Evolutionary conservation across 2,888 invertebrate genomes (phyloP).

Genomic region (Alsophila aescularia): DNA sequence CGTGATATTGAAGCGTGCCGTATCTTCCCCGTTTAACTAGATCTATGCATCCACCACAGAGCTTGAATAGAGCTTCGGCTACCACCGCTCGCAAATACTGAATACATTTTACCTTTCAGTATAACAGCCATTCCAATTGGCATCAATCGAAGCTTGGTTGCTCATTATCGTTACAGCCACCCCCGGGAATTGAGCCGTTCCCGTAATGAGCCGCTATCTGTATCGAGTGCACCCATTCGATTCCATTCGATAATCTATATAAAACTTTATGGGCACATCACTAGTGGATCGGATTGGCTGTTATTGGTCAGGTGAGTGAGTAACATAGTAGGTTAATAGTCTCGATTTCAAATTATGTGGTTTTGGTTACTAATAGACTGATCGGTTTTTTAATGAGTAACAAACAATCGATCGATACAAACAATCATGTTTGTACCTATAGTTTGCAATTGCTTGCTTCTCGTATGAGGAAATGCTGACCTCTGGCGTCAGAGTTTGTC

Average conservation of each 20-base stretch:
- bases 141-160: slow-evolving; percentile 23
- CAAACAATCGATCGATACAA: too few relatives aligned
- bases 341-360: background rate
- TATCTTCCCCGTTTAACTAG: too few relatives aligned
- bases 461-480: too few relatives aligned
- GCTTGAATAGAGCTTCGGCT: background rate
- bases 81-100: too few relatives aligned
- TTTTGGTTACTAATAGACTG: background rate
- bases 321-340: slow-evolving; percentile 10
- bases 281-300: slow-evolving; percentile 33
- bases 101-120: slow-evolving; percentile 12
- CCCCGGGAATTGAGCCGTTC: slow-evolving; percentile 58
- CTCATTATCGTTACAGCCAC: slow-evolving; percentile 53
- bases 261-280: slow-evolving; percentile 39
- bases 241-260: slow-evolving; percentile 48
- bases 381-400: too few relatives aligned
- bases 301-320: slow-evolving; percentile 27
- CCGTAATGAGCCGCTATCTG: slow-evolving; percentile 55
- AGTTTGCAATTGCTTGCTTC: too few relatives aligned
- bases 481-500: too few relatives aligned
- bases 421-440: too few relatives aligned
- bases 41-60: too few relatives aligned
- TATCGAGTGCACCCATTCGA: slow-evolving; percentile 44
- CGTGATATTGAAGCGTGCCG: too few relatives aligned
- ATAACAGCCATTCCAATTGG: slow-evolving; percentile 11